These are phyloP conservation scores for Drosophila quadrilineata DNA, from an alignment of 1,140 invertebrate species.

Conservation along the genomic window DNA sequence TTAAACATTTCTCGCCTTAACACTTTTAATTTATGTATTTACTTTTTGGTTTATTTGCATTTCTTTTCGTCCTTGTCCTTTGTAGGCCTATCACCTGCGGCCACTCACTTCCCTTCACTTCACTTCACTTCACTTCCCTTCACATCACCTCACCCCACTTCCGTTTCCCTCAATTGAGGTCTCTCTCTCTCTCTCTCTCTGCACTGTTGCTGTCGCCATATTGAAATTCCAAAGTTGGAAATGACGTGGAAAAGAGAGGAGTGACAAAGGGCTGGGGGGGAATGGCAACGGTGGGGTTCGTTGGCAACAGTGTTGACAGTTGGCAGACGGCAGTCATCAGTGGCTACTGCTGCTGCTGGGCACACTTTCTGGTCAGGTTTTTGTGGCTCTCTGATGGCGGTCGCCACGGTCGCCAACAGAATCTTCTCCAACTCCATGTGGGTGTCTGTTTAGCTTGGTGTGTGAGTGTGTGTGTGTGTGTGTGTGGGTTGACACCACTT, in stretches of 20 bases:
- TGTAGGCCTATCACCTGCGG: slow-evolving; percentile 59
- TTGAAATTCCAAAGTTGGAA: slow-evolving; percentile 74
- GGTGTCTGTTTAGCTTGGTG: not conserved
- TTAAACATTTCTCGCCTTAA: slow-evolving; percentile 67
- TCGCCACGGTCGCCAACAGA: slow-evolving; percentile 39
- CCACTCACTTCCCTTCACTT: too few species aligned
- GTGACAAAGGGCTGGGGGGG: not conserved
- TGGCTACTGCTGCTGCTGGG: too few species aligned
- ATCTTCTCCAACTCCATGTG: slow-evolving; percentile 1
- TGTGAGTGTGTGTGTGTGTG: not conserved
- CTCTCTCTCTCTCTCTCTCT: slow-evolving; percentile 33
- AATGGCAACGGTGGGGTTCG: slow-evolving; percentile 6
- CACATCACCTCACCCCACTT: too few species aligned
- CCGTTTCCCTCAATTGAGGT: too few species aligned
- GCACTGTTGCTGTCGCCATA: too few species aligned
- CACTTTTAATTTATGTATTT: slow-evolving; percentile 75
- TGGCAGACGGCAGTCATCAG: slow-evolving; percentile 47
- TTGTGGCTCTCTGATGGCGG: slow-evolving; percentile 37
- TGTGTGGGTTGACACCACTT: slow-evolving; percentile 21
- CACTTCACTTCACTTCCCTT: too few species aligned
- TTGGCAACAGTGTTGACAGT: slow-evolving; percentile 61
- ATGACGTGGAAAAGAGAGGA: slow-evolving; percentile 51
- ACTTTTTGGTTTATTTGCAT: slow-evolving; percentile 66
- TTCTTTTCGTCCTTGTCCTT: slow-evolving; percentile 21
- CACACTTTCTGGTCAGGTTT: slow-evolving; percentile 40